Base-by-base conservation (phyloP, 1,140 invertebrate genomes). In the Leptopilina clavipes region DNA sequence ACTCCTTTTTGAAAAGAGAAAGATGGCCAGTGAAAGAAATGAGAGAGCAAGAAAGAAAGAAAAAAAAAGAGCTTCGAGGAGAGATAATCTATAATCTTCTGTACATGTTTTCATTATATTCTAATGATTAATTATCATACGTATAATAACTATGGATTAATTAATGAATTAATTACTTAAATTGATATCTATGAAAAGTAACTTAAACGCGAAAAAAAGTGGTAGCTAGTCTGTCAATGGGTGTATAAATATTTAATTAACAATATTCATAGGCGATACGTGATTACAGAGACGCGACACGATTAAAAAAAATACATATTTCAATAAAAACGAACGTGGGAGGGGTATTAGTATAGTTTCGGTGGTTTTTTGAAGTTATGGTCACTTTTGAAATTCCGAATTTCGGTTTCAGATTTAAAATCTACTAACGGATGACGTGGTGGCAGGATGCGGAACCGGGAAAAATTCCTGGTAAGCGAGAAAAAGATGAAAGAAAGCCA, bases 171-270 rank as follows among this genome's bases (percentile, higher is more conserved):
- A 82, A 86, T 84, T 84, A 85, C 86, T 88, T 87, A 85, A 84
- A 89, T 85, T 86, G 82, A 87, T 89, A 89, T 88, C 85, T 89
- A 89, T 88, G 83, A 84, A 88, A 89, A 83, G 82, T 86, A 85
- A 87, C 84, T 85, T 87, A 87, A 88, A 87, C 82, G 81, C 84
- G 76, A 84, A 84, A 84, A 86, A 86, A 86, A 80, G 84, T 89
- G 86, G 86, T 89, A 89, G 86, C 83, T 89, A 89, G 86, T 90
- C 83, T 88, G 86, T 89, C 87, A 89, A 88, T 87, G 87, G 84
- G 82, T 89, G 88, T 89, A 88, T 88, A 89, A 86, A 87, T 89
- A 89, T 89, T 89, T 88, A 88, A 89, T 86, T 88, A 65, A 87
- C 82, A 81, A 86, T 88, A 81, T 81, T 82, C 74, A 76, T 82